phyloP scores from a whole-genome alignment of 2,888 invertebrate genomes.

The Branchellion lobata region DNA sequence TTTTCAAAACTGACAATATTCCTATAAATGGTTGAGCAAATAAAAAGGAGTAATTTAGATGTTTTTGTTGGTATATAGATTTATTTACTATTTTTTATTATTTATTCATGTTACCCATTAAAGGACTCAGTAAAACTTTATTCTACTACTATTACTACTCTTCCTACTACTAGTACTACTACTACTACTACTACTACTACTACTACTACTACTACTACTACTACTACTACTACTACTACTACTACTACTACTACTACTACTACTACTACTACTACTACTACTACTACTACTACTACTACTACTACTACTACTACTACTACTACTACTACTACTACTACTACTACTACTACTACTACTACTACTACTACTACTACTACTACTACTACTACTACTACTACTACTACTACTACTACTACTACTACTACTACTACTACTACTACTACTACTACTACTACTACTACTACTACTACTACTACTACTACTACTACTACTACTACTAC shows the following conservation, averaged over 20 bases:
- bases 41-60: too few relatives aligned
- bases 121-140: too few relatives aligned
- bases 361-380: background rate
- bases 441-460: background rate
- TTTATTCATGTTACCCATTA: too few relatives aligned
- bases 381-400: background rate
- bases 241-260: slow-evolving; percentile 14
- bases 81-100: too few relatives aligned
- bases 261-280: background rate
- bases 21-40: too few relatives aligned
- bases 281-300: background rate
- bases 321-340: background rate
- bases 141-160: background rate
- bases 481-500: background rate
- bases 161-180: too few relatives aligned
- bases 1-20: too few relatives aligned
- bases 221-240: slow-evolving; percentile 27
- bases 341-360: background rate
- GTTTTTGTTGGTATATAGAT: too few relatives aligned
- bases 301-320: slow-evolving; percentile 9
- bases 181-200: slow-evolving; percentile 21
- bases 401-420: background rate
- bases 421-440: background rate
- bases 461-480: background rate
- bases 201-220: slow-evolving; percentile 27